A percentile compares a stretch with the other conserved stretches of the same genome.
These are phyloP conservation scores for Pocillopora damicornis DNA, from an alignment of 64 coral and sea anemone genomes.

Conservation along the genomic window DNA sequence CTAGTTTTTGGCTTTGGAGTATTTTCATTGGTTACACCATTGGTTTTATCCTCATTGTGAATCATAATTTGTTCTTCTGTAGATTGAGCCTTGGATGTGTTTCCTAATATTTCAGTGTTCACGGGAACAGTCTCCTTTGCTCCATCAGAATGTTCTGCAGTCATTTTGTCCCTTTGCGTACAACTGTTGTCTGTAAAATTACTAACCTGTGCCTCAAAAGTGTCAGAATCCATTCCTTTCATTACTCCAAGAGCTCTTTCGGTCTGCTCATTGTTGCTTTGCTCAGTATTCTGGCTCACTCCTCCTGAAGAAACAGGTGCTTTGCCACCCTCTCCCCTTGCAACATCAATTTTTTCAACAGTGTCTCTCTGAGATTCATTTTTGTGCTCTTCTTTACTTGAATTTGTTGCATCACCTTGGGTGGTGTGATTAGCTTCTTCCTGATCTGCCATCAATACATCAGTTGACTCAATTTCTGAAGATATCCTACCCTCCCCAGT, in stretches of 20 bases:
- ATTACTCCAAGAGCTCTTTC: background rate
- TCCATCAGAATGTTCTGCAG: background rate
- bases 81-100: background rate
- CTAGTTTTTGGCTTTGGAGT: background rate
- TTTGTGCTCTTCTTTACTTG: background rate
- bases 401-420: background rate
- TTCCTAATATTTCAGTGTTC: background rate
- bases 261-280: background rate
- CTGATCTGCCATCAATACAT: conserved; percentile 8
- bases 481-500: background rate
- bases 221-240: background rate
- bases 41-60: background rate
- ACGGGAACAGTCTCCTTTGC: background rate
- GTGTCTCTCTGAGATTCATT: background rate
- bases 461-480: background rate
- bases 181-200: background rate
- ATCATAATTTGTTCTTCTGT: background rate
- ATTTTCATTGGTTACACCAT: background rate
- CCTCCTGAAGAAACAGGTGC: background rate
- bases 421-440: background rate
- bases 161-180: background rate
- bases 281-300: background rate
- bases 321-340: background rate
- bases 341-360: background rate
- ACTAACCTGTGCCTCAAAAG: background rate